Percentiles rank a stretch among this genome's conserved stretches.
phyloP scores from a whole-genome alignment of 1,140 invertebrate genomes.

The Drosophila subpulchrella region DNA sequence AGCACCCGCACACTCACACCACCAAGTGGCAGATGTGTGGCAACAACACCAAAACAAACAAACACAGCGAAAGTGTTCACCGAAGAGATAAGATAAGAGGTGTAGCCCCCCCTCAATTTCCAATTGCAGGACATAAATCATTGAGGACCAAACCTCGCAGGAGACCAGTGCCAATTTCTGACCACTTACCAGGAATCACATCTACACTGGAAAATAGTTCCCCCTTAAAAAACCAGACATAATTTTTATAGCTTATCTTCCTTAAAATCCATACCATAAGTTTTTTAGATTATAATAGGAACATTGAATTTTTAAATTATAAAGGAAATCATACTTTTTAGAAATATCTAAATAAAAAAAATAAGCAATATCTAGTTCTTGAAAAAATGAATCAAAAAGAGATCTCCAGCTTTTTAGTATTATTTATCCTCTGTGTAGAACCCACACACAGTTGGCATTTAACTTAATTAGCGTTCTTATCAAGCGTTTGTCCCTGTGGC shows the following conservation, averaged over 20 bases:
- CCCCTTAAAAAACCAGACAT: not conserved
- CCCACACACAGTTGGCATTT: conserved; percentile 62
- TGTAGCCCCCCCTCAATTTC: conserved; percentile 13
- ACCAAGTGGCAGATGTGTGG: conserved; percentile 44
- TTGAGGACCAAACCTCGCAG: not conserved
- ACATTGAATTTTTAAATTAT: too few relatives aligned
- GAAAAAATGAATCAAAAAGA: too few relatives aligned
- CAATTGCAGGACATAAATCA: conserved; percentile 53
- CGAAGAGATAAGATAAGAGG: conserved; percentile 32
- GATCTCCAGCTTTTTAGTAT: too few relatives aligned
- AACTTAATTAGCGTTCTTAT: conserved; percentile 76
- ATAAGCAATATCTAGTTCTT: too few relatives aligned
- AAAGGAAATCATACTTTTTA: too few relatives aligned
- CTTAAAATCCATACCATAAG: not conserved
- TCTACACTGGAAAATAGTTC: not conserved
- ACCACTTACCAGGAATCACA: conserved; percentile 19
- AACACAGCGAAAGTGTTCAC: conserved; percentile 42
- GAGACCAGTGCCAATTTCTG: conserved; percentile 45
- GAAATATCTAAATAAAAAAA: too few relatives aligned
- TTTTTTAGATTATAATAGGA: too few relatives aligned
- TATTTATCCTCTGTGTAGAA: conserved; percentile 7
- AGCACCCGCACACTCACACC: not conserved
- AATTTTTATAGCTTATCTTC: not conserved
- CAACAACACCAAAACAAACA: conserved; percentile 34
- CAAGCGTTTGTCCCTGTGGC: conserved; percentile 57